A percentile compares a stretch with the other conserved stretches of the same genome.
Conservation (phyloP, 1,140 invertebrate genomes). For the Tenebrio molitor region DNA sequence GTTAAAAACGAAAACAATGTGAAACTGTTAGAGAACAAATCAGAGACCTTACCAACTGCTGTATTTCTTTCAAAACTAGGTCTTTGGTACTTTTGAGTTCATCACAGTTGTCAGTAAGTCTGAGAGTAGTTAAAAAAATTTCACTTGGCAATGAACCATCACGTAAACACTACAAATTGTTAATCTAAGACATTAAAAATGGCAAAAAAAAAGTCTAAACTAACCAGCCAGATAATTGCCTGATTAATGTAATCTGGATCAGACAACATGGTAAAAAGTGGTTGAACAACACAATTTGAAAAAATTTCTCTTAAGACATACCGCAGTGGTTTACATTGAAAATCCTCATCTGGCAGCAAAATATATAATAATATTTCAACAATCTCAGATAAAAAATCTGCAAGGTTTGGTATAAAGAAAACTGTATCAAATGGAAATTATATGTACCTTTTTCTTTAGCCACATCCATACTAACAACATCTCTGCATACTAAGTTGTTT, state of each 20-base stretch:
- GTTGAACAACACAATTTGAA: slow-evolving; percentile 83
- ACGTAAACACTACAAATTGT: slow-evolving; percentile 78
- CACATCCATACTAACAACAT: slow-evolving; percentile 75
- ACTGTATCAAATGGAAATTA: slow-evolving; percentile 62
- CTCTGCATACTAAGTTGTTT: slow-evolving; percentile 78
- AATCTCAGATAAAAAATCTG: slow-evolving; percentile 88
- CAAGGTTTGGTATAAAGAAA: too few relatives aligned
- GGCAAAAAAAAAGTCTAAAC: not conserved
- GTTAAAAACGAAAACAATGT: slow-evolving; percentile 16
- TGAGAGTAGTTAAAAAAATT: slow-evolving; percentile 84
- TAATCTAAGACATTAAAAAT: slow-evolving; percentile 7
- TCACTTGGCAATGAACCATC: slow-evolving; percentile 84
- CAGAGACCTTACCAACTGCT: slow-evolving; percentile 72
- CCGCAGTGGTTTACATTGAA: slow-evolving; percentile 85
- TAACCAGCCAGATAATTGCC: slow-evolving; percentile 89
- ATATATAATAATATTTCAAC: slow-evolving; percentile 89
- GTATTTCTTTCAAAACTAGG: slow-evolving; percentile 85
- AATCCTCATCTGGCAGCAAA: slow-evolving; percentile 86
- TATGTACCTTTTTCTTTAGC: slow-evolving; percentile 73
- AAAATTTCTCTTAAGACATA: slow-evolving; percentile 86
- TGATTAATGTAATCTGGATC: slow-evolving; percentile 97
- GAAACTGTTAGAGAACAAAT: not conserved
- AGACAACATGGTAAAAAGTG: slow-evolving; percentile 85
- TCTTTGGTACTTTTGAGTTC: slow-evolving; percentile 86
- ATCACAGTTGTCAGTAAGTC: slow-evolving; percentile 82